Evolutionary conservation across 2,113 vertebrate species (phyloP).

Genomic region (Gavialis gangeticus): DNA sequence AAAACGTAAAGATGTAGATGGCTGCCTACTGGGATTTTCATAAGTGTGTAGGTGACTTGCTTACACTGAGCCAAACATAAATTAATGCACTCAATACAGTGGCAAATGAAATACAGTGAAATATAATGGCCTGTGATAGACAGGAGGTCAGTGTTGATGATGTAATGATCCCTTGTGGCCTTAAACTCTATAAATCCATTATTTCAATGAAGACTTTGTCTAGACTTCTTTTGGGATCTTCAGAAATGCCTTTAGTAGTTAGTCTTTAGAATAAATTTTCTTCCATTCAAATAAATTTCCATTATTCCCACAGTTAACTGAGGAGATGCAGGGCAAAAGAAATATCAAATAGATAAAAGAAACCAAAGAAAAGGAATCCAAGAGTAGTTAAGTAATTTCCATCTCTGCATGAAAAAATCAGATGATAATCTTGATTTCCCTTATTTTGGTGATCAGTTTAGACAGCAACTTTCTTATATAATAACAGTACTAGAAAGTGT

Average conservation of each 20-base stretch:
- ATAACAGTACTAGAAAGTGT: neutral
- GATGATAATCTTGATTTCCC: neutral
- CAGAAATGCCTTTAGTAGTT: no score
- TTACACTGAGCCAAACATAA: neutral
- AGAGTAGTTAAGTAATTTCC: neutral
- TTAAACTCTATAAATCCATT: neutral
- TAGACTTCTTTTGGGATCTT: no score
- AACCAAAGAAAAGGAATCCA: neutral
- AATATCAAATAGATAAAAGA: neutral
- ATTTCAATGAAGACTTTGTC: neutral
- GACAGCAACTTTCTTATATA: neutral
- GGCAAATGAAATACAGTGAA: neutral
- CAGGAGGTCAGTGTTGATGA: neutral
- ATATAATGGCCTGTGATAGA: neutral
- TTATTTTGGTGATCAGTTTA: neutral
- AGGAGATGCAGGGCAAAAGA: neutral
- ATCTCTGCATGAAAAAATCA: neutral
- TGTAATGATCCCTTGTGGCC: neutral
- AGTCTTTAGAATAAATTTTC: neutral
- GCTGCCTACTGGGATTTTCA: rapidly evolving
- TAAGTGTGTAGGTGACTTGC: neutral
- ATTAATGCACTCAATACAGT: neutral
- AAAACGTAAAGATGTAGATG: neutral
- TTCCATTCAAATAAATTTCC: neutral
- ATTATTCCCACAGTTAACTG: neutral